Conservation (phyloP, 2,113 vertebrate genomes). For the Vulpes lagopus region DNA sequence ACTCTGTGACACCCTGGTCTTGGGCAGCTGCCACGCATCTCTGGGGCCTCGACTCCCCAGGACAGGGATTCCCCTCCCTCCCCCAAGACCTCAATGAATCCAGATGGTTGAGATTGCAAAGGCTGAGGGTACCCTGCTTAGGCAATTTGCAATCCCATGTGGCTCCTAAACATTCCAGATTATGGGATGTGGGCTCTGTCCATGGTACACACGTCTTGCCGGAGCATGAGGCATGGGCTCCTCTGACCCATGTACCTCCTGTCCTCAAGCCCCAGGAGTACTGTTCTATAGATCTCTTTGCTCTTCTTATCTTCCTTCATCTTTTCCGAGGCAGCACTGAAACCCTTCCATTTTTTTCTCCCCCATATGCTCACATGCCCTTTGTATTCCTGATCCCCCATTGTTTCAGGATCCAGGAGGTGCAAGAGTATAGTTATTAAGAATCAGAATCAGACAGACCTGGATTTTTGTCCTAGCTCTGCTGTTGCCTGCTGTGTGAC, state of each 20-base stretch:
- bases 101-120: neutral
- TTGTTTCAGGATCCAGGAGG: neutral
- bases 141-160: rapidly evolving
- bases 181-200: neutral
- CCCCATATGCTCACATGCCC: neutral
- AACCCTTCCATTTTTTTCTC: neutral
- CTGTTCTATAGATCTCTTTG: neutral
- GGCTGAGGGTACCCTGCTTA: no score
- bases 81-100: neutral
- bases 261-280: neutral
- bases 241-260: neutral
- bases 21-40: neutral
- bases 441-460: conserved; percentile 9
- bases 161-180: neutral
- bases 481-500: neutral
- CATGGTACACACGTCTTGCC: neutral
- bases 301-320: neutral
- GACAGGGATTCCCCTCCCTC: neutral
- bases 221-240: neutral
- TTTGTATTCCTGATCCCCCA: neutral
- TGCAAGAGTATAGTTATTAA: neutral
- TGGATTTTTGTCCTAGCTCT: neutral
- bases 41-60: neutral
- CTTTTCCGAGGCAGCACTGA: neutral
- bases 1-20: neutral